Percentiles rank a stretch among this genome's conserved stretches.
Evolutionary conservation across 2,113 vertebrate species (phyloP).

Genomic region (Daboia siamensis): DNA sequence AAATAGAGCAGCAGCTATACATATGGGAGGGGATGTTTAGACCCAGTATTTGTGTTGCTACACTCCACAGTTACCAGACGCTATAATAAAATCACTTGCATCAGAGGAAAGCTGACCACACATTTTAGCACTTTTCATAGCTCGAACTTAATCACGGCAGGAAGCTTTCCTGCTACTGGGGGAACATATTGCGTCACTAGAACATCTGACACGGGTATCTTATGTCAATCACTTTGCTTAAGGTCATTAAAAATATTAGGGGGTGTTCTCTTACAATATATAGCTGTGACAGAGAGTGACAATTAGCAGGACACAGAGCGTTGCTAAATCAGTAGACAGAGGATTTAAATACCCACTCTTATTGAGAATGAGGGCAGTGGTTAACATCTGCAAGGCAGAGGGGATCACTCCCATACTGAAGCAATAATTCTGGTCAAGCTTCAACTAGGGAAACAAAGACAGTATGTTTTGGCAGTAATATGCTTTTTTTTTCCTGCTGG

Average conservation of each 20-base stretch:
- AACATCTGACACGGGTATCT: constrained; percentile 82
- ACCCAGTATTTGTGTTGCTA: constrained; percentile 82
- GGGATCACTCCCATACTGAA: constrained; percentile 10
- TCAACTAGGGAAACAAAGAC: constrained; percentile 17
- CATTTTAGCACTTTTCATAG: constrained; percentile 84
- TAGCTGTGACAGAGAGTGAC: constrained; percentile 69
- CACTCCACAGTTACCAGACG: constrained; percentile 80
- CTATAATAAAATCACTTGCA: constrained; percentile 90
- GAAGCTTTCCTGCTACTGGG: constrained; percentile 74
- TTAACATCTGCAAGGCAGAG: constrained; percentile 49
- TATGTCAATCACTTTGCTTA: constrained; percentile 80
- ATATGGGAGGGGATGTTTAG: constrained; percentile 72
- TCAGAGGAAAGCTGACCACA: constrained; percentile 88
- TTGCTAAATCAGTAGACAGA: constrained; percentile 82
- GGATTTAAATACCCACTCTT: constrained; percentile 68
- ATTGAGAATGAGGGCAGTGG: constrained; percentile 60
- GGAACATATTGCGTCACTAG: constrained; percentile 77
- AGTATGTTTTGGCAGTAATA: constrained; percentile 21
- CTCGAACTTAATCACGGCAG: constrained; percentile 74
- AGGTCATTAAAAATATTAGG: constrained; percentile 80
- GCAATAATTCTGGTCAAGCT: constrained; percentile 30
- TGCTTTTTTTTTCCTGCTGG: not conserved
- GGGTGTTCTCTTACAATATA: constrained; percentile 76
- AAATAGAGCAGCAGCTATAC: constrained; percentile 58
- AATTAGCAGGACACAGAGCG: constrained; percentile 71